Base-by-base conservation (phyloP, 1,140 invertebrate genomes). In the Cylas formicarius region DNA sequence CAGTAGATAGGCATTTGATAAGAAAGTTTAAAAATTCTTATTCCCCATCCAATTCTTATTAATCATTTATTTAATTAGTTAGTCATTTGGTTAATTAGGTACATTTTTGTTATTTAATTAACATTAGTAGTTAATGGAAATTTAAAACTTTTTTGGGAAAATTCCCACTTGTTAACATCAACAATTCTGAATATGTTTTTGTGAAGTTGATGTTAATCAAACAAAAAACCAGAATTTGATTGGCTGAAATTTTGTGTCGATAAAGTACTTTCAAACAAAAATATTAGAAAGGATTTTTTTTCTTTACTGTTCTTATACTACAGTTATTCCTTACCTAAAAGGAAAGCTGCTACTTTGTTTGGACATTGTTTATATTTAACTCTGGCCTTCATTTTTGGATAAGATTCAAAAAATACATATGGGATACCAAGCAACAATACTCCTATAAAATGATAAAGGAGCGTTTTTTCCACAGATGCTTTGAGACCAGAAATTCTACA, bases 361-460 rank as follows among this genome's bases (percentile, higher is more conserved):
- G 63, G 63, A 62, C 69, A 71, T 67, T 70, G 71, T 55, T 62
- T 57, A 53, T 68, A 74, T 60, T 69, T 70, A 42, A 68, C 62
- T 4, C 11, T 14, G 26, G 57, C 62, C 44, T 65, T 67, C 46
- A 67, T 65, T 19, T 61, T 62, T 10, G 71, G 72, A 67, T 72
- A 72, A 48, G 67, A 72, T 40, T 61, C 61, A 43, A 72, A 56
- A 34, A 67, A 55, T 48, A 72, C 67, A 62, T 74, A 74, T 17
- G 72, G 72, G 44, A 73, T 50, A 28, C 70, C 71, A 55, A 67
- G 63, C 49, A 71, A 58, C 46, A 67, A 48, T 49, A 72, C 53
- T 50, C 64, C 65, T 38, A 68, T 35, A 26, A 62, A 56, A 53
- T 74, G 69, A 58, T 70, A 73, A 29, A 74, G 48, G 34, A 64